Base-by-base conservation (phyloP, 2,797 vertebrate species). In the Erpetoichthys calabaricus region DNA sequence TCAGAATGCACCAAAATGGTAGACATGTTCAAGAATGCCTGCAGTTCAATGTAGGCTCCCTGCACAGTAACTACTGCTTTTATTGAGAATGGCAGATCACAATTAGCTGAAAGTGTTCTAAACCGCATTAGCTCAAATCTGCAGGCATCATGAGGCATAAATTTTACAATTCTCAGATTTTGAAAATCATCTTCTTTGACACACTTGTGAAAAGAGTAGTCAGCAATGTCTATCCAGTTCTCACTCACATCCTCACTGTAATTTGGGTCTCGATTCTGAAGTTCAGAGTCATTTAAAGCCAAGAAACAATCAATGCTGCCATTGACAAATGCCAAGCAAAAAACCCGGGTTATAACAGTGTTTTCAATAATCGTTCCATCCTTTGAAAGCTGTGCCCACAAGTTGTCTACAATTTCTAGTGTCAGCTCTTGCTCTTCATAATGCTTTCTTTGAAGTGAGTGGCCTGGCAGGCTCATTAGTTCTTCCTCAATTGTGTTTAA, bases 101-200 rank as follows among this genome's bases (percentile, higher is more conserved):
- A 80, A 64, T 80, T 79, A 0, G 76, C 55, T 44, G 76, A 71
- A 3, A 1, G 47, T 0, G 91, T 91, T 76, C 79, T 89, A 70
- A 89, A 98, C 46, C 94, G 89, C 88, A 97, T 88, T 60, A 99
- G 74, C 65, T 99, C 96, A 70, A 94, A 81, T 53, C 87, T 81
- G 68, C 86, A 98, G 51, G 88, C 93, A 3, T 97, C 94, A 0
- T 62, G 84, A 2, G 93, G 94, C 0, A 63, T 80, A 72, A 98
- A 98, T 67, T 91, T 92, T 42, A 98, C 67, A 64, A 93, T 72
- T 41, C 91, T 78, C 0, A 79, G 85, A 44, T 74, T 85, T 57
- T 81, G 74, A 10, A 93, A 98, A 58, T 91, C 92, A 0, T 76
- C 61, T 1, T 63, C 75, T 25, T 85, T 90, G 57, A 92, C 90